Base-by-base conservation (phyloP, 2,113 vertebrate genomes). In the Phyllostomus hastatus region DNA sequence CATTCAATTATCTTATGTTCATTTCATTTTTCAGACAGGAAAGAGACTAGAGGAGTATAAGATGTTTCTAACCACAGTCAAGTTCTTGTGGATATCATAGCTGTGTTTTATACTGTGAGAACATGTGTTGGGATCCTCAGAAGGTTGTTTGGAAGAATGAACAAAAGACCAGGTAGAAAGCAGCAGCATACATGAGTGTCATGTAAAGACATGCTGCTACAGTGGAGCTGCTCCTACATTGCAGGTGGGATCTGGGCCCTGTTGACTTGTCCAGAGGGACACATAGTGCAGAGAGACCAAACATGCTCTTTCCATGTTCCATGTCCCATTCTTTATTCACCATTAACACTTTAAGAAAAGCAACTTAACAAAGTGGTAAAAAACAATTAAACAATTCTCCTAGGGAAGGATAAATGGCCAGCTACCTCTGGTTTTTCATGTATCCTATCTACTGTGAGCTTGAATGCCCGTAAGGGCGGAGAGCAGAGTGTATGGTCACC, bases 161-260 rank as follows among this genome's bases (percentile, higher is more conserved):
- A 67, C n/a, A 70, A 90, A 78, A 20, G 52, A 59, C 15, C 64
- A 24, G 3, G 26, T 59, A n/a, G 43, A 48, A 93, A 75, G 52
- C 16, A 81, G n/a, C 2, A 46, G 33, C 26, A 73, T 2, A 35
- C 10, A 10, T 0, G 2, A 33, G 14, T 1, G 0, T 10, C 64
- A 1, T 22, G 3, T 12, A 15, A 50, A 28, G 41, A 52, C 7
- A 5, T 57, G 41, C 31, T 57, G 22, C 38, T 72, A 35, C 4
- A 15, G 11, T 19, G 19, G 38, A n/a, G 4, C 10, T 7, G 26
- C 33, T 10, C 14, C 3, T 3, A 10, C 28, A 38, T 22, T 19
- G 33, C 7, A 82, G 38, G 66, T 0, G 0, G 35, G 24, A 35
- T 48, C 24, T 10, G 22, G 59, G 11, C 35, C 26, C n/a, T 86